Evolutionary conservation across 2,113 vertebrate species (phyloP), one percentile per base, ranked within the genome.

Genomic region (Chaetodon auriga): DNA sequence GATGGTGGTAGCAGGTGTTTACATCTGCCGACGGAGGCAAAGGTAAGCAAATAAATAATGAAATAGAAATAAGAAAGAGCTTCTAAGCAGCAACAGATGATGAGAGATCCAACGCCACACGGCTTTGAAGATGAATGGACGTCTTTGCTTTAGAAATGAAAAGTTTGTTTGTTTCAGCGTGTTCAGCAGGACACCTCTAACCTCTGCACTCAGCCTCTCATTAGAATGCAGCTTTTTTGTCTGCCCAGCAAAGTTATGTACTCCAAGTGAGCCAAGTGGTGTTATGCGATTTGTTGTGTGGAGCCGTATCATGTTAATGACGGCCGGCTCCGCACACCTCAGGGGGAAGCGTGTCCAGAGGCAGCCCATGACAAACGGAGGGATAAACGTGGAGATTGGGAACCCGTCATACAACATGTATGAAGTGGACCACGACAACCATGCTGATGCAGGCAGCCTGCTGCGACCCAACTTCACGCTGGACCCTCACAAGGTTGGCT

Each of bases 361-460:
- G 90, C 98, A 99, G 78, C 98, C 98, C 55, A 97, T 99, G 94
- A 97, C 97, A 68, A 99, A 99, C 79, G 98, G 98, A 90, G 97
- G 97, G 84, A 96, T 99, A 78, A 99, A 98, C 51, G 97, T 99
- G 88, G 98, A 99, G 94, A 99, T 99, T 12, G 98, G 98, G 66
- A 99, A 99, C 92, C 98, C 98, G 5, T 98, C 98, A 6, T 99
- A 99, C 91, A 99, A 99, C 92, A 99, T 99, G 98, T 99, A 99
- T 85, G 98, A 99, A 87, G 97, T 99, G 86, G 97, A 98, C 83
- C 98, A 98, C n/a, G 97, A 97, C 90, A 99, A 97, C 94, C 97
- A 89, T 6, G 97, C 97, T 4, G 95, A 96, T 75, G 95, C 95
- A 85, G 97, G 97, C 81, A 96, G 97, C 85, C 95, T 99, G 87